Conservation (phyloP, 2,888 invertebrate genomes). For the Balanococcus diminutus region DNA sequence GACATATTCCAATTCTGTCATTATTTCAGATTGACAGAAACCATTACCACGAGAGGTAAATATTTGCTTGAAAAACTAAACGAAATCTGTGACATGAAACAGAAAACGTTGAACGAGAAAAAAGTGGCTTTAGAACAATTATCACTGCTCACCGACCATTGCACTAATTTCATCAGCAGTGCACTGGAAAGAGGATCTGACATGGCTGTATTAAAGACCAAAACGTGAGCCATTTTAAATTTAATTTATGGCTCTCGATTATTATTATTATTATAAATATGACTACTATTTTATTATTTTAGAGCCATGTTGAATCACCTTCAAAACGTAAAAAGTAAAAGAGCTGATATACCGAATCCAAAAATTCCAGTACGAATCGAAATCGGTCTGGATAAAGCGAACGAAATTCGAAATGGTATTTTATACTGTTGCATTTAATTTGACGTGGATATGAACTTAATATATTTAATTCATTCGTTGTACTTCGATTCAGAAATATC, state of each 20-base stretch:
- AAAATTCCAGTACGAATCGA: slow-evolving; percentile 85
- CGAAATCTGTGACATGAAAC: slow-evolving; percentile 78
- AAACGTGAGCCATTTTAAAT: slow-evolving; percentile 68
- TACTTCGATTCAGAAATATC: slow-evolving; percentile 67
- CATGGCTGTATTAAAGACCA: slow-evolving; percentile 81
- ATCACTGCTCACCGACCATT: slow-evolving; percentile 85
- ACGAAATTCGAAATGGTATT: slow-evolving; percentile 78
- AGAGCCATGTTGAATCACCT: slow-evolving; percentile 70
- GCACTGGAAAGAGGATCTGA: slow-evolving; percentile 82
- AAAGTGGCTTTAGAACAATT: slow-evolving; percentile 81
- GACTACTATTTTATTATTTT: slow-evolving; percentile 52
- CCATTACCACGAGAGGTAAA: slow-evolving; percentile 81
- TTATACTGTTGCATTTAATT: background rate
- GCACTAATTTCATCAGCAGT: slow-evolving; percentile 80
- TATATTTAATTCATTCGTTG: background rate
- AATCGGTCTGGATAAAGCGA: slow-evolving; percentile 78
- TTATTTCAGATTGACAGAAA: slow-evolving; percentile 73
- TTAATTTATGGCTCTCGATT: background rate
- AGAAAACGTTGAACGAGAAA: slow-evolving; percentile 82
- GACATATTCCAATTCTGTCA: background rate
- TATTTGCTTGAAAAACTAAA: slow-evolving; percentile 80
- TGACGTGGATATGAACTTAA: background rate
- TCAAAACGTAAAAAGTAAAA: slow-evolving; percentile 79
- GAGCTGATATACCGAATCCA: slow-evolving; percentile 87
- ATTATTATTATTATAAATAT: slow-evolving; percentile 6